These are phyloP conservation scores for Anaspis maculata DNA, from an alignment of 2,888 invertebrate genomes.

Conservation along the genomic window DNA sequence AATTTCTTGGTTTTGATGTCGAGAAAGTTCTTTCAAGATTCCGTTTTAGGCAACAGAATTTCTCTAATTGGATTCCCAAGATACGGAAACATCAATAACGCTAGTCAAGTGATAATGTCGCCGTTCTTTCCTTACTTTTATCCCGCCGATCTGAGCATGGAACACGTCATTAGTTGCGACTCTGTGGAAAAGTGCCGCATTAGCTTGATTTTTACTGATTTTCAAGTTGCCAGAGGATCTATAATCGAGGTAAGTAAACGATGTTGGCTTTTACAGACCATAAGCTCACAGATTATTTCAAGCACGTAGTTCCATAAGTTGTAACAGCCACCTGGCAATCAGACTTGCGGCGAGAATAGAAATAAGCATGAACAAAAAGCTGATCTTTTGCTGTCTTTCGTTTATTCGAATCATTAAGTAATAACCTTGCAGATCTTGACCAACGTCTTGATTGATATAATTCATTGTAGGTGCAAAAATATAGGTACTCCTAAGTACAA, in stretches of 20 bases:
- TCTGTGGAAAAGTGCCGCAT: conserved; percentile 48
- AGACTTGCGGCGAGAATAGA: too few species aligned
- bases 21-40: too few species aligned
- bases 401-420: too few species aligned
- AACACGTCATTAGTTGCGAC: conserved; percentile 54
- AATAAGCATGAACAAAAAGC: too few species aligned
- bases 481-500: too few species aligned
- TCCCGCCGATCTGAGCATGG: conserved; percentile 57
- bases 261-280: not conserved
- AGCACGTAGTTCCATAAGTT: too few species aligned
- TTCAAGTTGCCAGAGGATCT: conserved; percentile 55
- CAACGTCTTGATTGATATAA: too few species aligned
- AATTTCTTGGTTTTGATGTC: not conserved
- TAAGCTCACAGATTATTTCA: too few species aligned
- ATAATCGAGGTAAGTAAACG: conserved; percentile 51
- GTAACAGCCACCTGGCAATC: too few species aligned
- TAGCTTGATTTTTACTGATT: conserved; percentile 58
- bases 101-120: conserved; percentile 49
- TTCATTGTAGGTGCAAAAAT: too few species aligned
- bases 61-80: conserved; percentile 44
- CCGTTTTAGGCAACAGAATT: conserved; percentile 51
- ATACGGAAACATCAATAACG: conserved; percentile 36
- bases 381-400: too few species aligned
- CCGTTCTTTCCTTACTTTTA: conserved; percentile 62
- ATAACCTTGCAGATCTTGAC: too few species aligned